Evolutionary conservation across 2,888 invertebrate species (phyloP).

Genomic region (Meliscaeva auricollis): DNA sequence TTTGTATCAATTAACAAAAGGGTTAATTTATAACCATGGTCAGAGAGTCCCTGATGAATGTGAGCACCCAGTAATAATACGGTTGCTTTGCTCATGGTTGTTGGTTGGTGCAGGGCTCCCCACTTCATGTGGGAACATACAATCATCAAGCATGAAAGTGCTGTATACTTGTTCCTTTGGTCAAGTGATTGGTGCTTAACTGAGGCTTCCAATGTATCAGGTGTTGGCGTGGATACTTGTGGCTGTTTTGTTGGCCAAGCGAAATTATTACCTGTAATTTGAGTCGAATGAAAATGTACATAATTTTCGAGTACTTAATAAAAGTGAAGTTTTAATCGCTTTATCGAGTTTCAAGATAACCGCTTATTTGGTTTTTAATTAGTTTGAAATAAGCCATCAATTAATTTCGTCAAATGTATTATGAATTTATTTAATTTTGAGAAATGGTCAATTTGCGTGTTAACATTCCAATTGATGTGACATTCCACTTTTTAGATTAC

Average conservation of each 20-base stretch:
- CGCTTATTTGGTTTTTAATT: not conserved
- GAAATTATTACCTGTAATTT: conserved; percentile 42
- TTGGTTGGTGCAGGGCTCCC: not conserved
- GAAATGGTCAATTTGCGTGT: too few species aligned
- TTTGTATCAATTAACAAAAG: conserved; percentile 84
- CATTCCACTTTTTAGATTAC: too few species aligned
- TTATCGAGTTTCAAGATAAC: conserved; percentile 6
- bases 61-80: conserved; percentile 72
- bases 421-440: too few species aligned
- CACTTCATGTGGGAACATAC: not conserved
- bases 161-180: conserved; percentile 49
- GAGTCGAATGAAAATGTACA: conserved; percentile 48
- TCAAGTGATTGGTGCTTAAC: conserved; percentile 64
- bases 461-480: too few species aligned
- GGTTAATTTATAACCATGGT: conserved; percentile 83
- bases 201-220: conserved; percentile 51
- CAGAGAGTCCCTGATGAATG: conserved; percentile 76
- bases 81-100: conserved; percentile 48
- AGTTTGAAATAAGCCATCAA: not conserved
- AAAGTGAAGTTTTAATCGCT: conserved; percentile 55
- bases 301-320: conserved; percentile 13
- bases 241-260: conserved; percentile 40
- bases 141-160: not conserved
- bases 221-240: conserved; percentile 65
- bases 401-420: not conserved